Percentiles rank a stretch among this genome's conserved stretches.
phyloP scores from a whole-genome alignment of 2,113 vertebrate species.

The Sander lucioperca region DNA sequence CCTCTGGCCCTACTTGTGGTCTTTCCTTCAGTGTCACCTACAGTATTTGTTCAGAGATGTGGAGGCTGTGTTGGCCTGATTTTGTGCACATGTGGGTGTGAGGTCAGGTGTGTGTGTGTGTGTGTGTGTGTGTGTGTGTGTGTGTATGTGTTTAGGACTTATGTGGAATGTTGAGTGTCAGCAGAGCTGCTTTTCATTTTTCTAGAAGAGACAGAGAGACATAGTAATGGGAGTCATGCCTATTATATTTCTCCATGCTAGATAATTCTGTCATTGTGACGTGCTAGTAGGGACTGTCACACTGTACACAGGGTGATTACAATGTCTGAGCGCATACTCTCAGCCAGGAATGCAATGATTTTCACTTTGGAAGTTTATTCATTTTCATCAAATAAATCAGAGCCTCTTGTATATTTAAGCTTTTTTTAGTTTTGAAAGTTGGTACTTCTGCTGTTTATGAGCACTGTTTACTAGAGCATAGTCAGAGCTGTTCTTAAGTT shows the following conservation, averaged over 20 bases:
- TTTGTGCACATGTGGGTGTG: slow-evolving; percentile 56
- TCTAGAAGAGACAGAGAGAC: slow-evolving; percentile 12
- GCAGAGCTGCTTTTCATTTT: slow-evolving; percentile 30
- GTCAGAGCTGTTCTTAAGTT: slow-evolving; percentile 1
- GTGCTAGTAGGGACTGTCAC: not conserved
- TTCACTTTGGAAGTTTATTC: slow-evolving; percentile 9
- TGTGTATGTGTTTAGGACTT: slow-evolving; percentile 1
- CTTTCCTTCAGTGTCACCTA: slow-evolving; percentile 36
- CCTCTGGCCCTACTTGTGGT: slow-evolving; percentile 4
- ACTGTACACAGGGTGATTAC: not conserved
- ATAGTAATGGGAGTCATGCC: slow-evolving; percentile 14
- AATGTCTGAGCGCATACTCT: not conserved
- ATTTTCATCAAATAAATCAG: slow-evolving; percentile 2
- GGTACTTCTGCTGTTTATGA: not conserved
- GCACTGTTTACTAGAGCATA: not conserved
- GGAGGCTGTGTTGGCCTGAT: slow-evolving; percentile 30
- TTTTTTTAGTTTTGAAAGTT: slow-evolving; percentile 13
- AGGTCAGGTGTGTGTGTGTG: slow-evolving; percentile 52
- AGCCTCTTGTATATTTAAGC: not conserved
- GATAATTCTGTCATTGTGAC: slow-evolving; percentile 16
- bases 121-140: not conserved
- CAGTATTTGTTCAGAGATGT: slow-evolving; percentile 46
- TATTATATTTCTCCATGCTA: not conserved
- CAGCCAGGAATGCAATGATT: slow-evolving; percentile 7
- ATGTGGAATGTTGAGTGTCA: slow-evolving; percentile 52